A percentile compares a stretch with the other conserved stretches of the same genome.
Conservation (phyloP, 2,113 vertebrate genomes). For the Elaphurus davidianus region DNA sequence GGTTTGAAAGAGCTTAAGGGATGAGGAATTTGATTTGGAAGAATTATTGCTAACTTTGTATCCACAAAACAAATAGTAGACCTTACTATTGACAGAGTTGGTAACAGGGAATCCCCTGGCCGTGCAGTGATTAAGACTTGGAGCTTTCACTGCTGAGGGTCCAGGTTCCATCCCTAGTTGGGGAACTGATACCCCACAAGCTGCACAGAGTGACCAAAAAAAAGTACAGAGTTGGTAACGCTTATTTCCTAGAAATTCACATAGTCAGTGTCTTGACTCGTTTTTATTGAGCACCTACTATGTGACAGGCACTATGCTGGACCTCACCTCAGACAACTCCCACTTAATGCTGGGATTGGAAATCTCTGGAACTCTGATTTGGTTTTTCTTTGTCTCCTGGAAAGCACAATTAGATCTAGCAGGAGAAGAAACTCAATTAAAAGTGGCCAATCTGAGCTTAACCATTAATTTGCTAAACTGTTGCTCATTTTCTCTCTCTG, state of each 20-base stretch:
- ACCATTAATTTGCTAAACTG: background rate
- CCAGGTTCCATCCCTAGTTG: background rate
- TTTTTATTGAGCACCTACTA: background rate
- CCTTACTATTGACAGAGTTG: background rate
- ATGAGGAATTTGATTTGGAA: background rate
- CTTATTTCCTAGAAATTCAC: background rate
- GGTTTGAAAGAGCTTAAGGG: background rate
- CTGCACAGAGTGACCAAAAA: background rate
- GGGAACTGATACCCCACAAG: background rate
- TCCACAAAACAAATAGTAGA: background rate
- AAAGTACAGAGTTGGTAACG: background rate
- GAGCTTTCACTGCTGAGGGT: background rate
- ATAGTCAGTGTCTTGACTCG: background rate
- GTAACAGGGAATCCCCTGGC: background rate
- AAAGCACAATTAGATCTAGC: background rate
- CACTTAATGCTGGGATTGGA: background rate
- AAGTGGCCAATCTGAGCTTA: background rate
- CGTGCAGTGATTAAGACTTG: background rate
- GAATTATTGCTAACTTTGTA: background rate
- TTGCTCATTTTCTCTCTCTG: background rate
- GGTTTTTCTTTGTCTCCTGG: background rate
- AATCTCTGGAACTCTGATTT: background rate
- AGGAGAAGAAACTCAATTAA: background rate
- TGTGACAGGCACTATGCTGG: background rate
- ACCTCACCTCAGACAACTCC: background rate